Evolutionary conservation across 2,797 vertebrate species (phyloP).

Genomic region (Eidolon dupreanum): DNA sequence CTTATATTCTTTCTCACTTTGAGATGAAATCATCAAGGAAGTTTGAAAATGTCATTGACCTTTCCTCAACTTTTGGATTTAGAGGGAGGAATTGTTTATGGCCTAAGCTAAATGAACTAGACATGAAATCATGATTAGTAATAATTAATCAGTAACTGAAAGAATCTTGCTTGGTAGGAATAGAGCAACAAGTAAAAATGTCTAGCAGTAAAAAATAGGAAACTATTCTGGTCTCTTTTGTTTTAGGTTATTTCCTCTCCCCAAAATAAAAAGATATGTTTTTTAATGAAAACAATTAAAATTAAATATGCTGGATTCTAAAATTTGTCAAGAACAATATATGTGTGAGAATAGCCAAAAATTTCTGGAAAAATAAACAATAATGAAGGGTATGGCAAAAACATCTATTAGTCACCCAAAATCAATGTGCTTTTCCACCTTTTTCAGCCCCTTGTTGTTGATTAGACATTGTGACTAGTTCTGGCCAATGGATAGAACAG

Average conservation of each 20-base stretch:
- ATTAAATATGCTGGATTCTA: not conserved
- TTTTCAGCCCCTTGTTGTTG: not conserved
- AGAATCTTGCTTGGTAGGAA: not conserved
- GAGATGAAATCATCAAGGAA: not conserved
- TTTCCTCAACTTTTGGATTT: conserved; percentile 30
- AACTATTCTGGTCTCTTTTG: not conserved
- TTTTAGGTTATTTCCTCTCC: conserved; percentile 26
- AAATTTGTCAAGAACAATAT: not conserved
- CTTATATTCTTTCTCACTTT: not conserved
- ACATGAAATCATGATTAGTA: not conserved
- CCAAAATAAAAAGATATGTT: not conserved
- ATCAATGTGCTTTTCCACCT: not conserved
- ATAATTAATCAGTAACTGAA: not conserved
- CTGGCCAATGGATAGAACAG: not conserved
- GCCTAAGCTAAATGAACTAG: not conserved
- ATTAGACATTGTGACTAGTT: not conserved
- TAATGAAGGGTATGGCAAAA: not conserved
- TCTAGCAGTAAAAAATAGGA: not conserved
- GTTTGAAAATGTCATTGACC: conserved; percentile 18
- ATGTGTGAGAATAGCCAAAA: not conserved
- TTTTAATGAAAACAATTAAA: not conserved
- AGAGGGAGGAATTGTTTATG: not conserved
- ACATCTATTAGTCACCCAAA: not conserved
- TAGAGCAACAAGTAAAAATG: not conserved
- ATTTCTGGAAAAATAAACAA: conserved; percentile 20